Conservation (phyloP, 2,113 vertebrate species). For the Pachypanchax playfairii region DNA sequence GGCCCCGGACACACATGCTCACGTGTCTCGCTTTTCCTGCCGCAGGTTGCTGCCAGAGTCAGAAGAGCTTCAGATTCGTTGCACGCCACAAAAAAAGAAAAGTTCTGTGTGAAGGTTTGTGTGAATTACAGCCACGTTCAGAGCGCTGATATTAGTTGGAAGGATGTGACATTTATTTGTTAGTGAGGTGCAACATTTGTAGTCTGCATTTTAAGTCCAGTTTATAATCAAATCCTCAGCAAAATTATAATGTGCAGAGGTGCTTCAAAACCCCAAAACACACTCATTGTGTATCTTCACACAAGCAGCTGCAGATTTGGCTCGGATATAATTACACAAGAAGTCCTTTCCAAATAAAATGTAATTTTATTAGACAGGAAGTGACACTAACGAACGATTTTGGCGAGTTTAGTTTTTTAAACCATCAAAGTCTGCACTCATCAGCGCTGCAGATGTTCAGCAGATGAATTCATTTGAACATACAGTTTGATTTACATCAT, state of each 20-base stretch:
- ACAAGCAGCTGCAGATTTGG: not conserved
- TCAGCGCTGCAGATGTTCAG: no score
- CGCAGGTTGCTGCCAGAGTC: conserved; percentile 44
- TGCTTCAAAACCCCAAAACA: conserved; percentile 3
- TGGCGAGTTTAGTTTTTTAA: not conserved
- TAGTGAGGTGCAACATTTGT: not conserved
- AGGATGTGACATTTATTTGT: not conserved
- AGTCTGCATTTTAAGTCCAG: conserved; percentile 14
- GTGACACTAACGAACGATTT: no score
- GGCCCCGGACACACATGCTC: conserved; percentile 60
- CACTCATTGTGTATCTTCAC: not conserved
- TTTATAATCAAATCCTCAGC: conserved; percentile 5
- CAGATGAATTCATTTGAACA: no score
- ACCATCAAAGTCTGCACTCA: not conserved
- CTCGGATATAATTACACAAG: not conserved
- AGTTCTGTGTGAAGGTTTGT: conserved; percentile 3
- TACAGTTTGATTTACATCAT: no score
- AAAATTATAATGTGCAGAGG: conserved; percentile 2
- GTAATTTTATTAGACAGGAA: no score
- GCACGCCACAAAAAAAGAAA: conserved; percentile 16
- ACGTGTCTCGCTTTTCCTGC: conserved; percentile 51
- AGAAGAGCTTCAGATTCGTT: conserved; percentile 24
- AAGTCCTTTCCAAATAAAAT: no score
- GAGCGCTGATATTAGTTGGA: conserved; percentile 7
- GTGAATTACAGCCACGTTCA: conserved; percentile 15